A percentile compares a stretch with the other conserved stretches of the same genome.
These are phyloP conservation scores for Bombus ignitus DNA, from an alignment of 1,140 invertebrate genomes.

Conservation along the genomic window DNA sequence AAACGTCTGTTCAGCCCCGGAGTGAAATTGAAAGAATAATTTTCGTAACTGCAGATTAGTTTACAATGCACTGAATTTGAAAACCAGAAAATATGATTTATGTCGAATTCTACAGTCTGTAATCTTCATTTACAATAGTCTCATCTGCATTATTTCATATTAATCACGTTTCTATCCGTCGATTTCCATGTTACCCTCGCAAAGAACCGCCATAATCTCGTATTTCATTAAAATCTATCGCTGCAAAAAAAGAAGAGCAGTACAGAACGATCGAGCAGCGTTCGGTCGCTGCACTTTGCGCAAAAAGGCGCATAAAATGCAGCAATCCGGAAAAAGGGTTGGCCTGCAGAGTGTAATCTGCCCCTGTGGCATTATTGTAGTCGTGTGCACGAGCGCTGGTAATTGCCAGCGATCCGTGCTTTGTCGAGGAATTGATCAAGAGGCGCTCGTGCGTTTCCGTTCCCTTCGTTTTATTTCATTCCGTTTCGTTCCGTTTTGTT, in stretches of 20 bases:
- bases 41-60: background rate
- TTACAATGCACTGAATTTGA: background rate
- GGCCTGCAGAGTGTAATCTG: conserved; percentile 3
- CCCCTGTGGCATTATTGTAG: conserved; percentile 5
- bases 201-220: background rate
- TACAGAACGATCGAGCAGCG: background rate
- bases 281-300: conserved; percentile 6
- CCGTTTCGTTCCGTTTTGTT: background rate
- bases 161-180: background rate
- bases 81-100: background rate
- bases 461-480: background rate
- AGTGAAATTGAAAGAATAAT: too few relatives aligned
- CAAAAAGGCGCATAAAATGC: conserved; percentile 1
- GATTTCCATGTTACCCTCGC: background rate
- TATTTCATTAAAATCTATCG: conserved; percentile 1
- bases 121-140: background rate
- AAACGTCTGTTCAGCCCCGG: too few relatives aligned
- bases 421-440: conserved; percentile 39
- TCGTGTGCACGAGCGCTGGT: background rate
- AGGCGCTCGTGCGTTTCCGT: background rate
- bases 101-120: too few relatives aligned
- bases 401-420: conserved; percentile 16
- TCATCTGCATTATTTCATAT: background rate
- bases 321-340: conserved; percentile 5
- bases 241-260: background rate